These are phyloP conservation scores for Astreopora myriophthalma DNA, from an alignment of 64 coral and sea anemone genomes.

Conservation along the genomic window DNA sequence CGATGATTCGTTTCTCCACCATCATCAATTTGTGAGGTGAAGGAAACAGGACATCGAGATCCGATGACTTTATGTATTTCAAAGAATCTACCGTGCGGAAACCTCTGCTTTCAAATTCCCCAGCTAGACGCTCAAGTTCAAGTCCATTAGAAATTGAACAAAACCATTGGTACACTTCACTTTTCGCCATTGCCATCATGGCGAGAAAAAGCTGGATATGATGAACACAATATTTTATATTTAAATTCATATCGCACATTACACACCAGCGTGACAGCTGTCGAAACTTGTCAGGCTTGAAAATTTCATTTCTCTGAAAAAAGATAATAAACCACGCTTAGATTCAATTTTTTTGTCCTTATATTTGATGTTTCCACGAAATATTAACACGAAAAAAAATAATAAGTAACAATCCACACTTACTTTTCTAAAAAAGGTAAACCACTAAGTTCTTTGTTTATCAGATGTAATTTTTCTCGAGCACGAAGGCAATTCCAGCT, in stretches of 20 bases:
- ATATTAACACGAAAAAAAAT: not conserved
- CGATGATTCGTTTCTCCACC: conserved; percentile 40
- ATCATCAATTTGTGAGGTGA: conserved; percentile 30
- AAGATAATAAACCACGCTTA: too few relatives aligned
- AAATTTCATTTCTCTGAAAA: too few relatives aligned
- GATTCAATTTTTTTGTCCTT: too few relatives aligned
- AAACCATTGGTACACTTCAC: not conserved
- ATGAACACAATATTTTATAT: not conserved
- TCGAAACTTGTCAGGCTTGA: too few relatives aligned
- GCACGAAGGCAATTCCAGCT: not conserved
- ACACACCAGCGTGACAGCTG: too few relatives aligned
- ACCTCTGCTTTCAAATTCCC: conserved; percentile 47
- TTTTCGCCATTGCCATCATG: not conserved
- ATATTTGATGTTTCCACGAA: too few relatives aligned
- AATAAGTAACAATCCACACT: too few relatives aligned
- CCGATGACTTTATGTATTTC: conserved; percentile 22
- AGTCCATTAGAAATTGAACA: conserved; percentile 29
- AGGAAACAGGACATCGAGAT: conserved; percentile 45
- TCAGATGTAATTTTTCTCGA: too few relatives aligned
- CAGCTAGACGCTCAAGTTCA: not conserved
- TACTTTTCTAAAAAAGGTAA: too few relatives aligned
- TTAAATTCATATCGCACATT: too few relatives aligned
- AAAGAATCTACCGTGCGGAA: conserved; percentile 23
- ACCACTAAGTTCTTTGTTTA: too few relatives aligned
- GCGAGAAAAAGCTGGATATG: not conserved